phyloP scores from a whole-genome alignment of 1,140 invertebrate genomes.

The Drosophila jambulina region DNA sequence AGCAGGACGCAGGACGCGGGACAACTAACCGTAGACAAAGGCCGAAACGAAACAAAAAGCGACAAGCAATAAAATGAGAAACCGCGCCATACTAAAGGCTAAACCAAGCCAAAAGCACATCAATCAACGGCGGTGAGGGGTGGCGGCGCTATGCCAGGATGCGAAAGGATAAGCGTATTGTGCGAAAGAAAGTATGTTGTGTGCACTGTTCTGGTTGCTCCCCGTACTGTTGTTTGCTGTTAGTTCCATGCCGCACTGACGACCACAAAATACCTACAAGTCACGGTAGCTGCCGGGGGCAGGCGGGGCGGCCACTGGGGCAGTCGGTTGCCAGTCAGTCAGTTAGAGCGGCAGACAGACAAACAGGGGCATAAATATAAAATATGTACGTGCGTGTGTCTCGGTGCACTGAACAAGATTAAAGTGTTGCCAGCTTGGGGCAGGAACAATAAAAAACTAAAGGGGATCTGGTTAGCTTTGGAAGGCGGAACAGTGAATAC shows the following conservation, averaged over 20 bases:
- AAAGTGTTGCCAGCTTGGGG: slow-evolving; percentile 63
- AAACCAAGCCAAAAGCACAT: slow-evolving; percentile 68
- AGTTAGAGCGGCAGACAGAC: slow-evolving; percentile 49
- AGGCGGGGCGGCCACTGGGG: background rate
- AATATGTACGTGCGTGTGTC: slow-evolving; percentile 60
- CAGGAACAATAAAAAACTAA: slow-evolving; percentile 48
- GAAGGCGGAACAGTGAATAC: slow-evolving; percentile 8
- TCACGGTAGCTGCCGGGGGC: slow-evolving; percentile 40
- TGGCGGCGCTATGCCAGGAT: slow-evolving; percentile 9
- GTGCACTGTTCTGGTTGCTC: slow-evolving; percentile 33
- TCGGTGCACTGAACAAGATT: slow-evolving; percentile 69
- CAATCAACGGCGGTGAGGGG: slow-evolving; percentile 62
- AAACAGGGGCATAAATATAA: slow-evolving; percentile 78
- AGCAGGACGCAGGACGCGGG: slow-evolving; percentile 24
- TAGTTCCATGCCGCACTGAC: slow-evolving; percentile 61
- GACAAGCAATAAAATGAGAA: slow-evolving; percentile 76
- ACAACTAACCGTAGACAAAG: slow-evolving; percentile 58
- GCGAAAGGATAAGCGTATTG: slow-evolving; percentile 71
- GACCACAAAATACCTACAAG: slow-evolving; percentile 76
- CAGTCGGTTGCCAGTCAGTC: slow-evolving; percentile 42
- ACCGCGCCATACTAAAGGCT: slow-evolving; percentile 55
- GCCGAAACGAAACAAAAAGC: slow-evolving; percentile 66
- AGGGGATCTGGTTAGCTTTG: slow-evolving; percentile 3
- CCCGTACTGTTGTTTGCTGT: slow-evolving; percentile 52
- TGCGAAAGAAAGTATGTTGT: slow-evolving; percentile 53